Base-by-base conservation (phyloP, 2,797 vertebrate genomes). In the Dromococcyx pavoninus region DNA sequence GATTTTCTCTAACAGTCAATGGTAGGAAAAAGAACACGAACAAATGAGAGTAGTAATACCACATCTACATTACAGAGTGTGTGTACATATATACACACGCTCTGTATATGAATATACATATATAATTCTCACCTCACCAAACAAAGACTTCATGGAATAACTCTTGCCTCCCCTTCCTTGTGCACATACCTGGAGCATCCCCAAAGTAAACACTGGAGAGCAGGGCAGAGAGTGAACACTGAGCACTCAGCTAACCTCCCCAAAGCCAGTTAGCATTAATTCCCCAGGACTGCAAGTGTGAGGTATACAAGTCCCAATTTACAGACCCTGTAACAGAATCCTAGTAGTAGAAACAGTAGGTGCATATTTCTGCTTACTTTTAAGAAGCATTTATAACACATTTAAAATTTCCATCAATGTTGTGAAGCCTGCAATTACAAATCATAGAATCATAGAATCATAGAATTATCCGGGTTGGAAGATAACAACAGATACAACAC, bases 381-480 rank as follows among this genome's bases (percentile, higher is more conserved):
- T 70, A 92, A 86, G 18, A 69, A 9, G 74, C 69, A 27, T 69
- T 96, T 79, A 66, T 24, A 90, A 84, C 69, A 89, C 44, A 71
- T 75, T 84, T 72, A 80, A 82, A 93, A 93, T 92, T 70, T 92
- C 92, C 65, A 43, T 88, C 50, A 13, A 54, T 66, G 75, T 71
- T 96, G 71, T 58, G 69, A 94, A 94, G 69, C 62, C n/a, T 84
- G 77, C 35, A 96, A 94, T 91, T 93, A 93, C 5, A 82, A 91
- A 83, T n/a, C n/a, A n/a, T n/a, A n/a, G n/a, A n/a, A n/a, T n/a
- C n/a, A n/a, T n/a, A n/a, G n/a, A n/a, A n/a, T n/a, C n/a, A n/a
- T n/a, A n/a, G n/a, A n/a, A n/a, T n/a, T n/a, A n/a, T n/a, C n/a
- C n/a, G n/a, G n/a, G n/a, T n/a, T n/a, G n/a, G n/a, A n/a, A n/a